Base-by-base conservation (phyloP, 2,888 invertebrate species). In the Galeopsomyia nigrocyanea region DNA sequence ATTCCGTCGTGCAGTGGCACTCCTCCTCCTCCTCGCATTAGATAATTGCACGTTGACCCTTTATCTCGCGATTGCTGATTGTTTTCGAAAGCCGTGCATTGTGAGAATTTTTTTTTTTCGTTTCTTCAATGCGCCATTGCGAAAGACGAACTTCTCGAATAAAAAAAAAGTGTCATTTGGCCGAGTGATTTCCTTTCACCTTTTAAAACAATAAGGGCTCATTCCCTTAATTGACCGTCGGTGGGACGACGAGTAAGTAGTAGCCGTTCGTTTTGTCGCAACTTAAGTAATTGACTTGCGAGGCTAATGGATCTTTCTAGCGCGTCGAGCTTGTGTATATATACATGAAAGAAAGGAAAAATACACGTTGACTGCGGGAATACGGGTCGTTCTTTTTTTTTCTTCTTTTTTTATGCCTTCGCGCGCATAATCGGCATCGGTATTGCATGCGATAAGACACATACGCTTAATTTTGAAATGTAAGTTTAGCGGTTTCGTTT, bases 181-280 rank as follows among this genome's bases (percentile, higher is more conserved):
- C 1, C 26, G 9, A n/a, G 21, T 16, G 57, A 13, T 21, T 49
- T n/a, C 19, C 19, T 46, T 50, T 22, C 26, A 57, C 26, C 65
- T n/a, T n/a, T 65, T 22, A 50, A 67, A 57, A 49, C 21, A 50
- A 50, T 39, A 55, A 61, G 51, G 47, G 9, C 21, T 58, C 53
- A 63, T 72, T 72, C n/a, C n/a, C 31, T 49, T 72, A 72, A 68
- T 72, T 72, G 58, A 63, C 47, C 46, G 17, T 14, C 3, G 17
- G 3, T n/a, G n/a, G n/a, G n/a, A n/a, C n/a, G n/a, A n/a, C 14
- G 22, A 49, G 39, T 47, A 19, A 31, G n/a, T n/a, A n/a, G n/a
- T n/a, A n/a, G n/a, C n/a, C n/a, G 26, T 9, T 47, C 61, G 49
- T 9, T 16, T 46, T 19, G 17, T 13, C 51, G 3, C 39, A 10